Percentiles rank a stretch among this genome's conserved stretches.
Evolutionary conservation across 1,140 invertebrate species (phyloP).

Genomic region (Euura lappo): DNA sequence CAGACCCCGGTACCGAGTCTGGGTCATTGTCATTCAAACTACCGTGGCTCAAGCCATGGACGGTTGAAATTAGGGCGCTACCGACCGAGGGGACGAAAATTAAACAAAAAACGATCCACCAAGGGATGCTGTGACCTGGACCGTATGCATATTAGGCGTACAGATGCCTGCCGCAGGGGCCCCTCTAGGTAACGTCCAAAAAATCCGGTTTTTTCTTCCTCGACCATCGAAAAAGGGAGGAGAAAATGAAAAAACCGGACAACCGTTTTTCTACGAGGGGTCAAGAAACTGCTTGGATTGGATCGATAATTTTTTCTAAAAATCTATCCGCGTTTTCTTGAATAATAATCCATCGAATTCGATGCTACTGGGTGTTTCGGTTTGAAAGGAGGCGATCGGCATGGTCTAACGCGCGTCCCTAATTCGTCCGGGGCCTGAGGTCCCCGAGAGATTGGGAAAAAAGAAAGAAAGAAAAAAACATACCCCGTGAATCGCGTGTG

Average conservation of each 20-base stretch:
- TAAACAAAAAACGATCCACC: conserved; percentile 32
- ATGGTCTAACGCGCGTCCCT: conserved; percentile 3
- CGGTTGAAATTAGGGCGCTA: conserved; percentile 49
- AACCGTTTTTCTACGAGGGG: neutral
- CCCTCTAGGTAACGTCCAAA: conserved; percentile 37
- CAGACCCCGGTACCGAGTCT: neutral
- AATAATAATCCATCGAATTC: neutral
- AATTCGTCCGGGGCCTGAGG: conserved; percentile 1
- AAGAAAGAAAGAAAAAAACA: neutral
- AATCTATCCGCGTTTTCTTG: no score
- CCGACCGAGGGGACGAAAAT: conserved; percentile 23
- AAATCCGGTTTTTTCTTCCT: conserved; percentile 44
- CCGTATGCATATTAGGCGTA: conserved; percentile 59
- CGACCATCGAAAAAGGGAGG: neutral
- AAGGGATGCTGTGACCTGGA: conserved; percentile 49
- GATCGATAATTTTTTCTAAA: neutral
- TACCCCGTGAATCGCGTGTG: neutral
- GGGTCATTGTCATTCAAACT: conserved; percentile 53
- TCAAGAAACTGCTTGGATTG: neutral
- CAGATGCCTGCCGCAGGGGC: conserved; percentile 45
- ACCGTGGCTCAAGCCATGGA: conserved; percentile 29
- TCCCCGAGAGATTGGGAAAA: neutral
- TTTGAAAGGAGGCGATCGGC: conserved; percentile 5
- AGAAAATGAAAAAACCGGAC: conserved; percentile 9
- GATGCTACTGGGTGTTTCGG: neutral